Percentiles rank a stretch among this genome's conserved stretches.
Conservation (phyloP, 1,140 invertebrate species). For the Theocolax elegans region DNA sequence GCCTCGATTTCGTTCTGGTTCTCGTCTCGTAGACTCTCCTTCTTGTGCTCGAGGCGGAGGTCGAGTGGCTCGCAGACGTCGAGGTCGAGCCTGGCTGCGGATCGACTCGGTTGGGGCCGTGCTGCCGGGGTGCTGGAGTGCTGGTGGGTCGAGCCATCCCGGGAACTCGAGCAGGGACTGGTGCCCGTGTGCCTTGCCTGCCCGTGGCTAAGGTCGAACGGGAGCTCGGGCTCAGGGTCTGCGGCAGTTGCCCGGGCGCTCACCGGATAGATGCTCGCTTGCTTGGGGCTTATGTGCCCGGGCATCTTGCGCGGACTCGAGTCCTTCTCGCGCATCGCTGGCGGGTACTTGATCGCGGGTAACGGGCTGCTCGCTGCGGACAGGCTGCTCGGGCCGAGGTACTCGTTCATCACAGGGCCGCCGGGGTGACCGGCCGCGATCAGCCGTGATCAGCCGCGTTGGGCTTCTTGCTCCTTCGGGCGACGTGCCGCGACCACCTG, state of each 20-base stretch:
- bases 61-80: conserved; percentile 78
- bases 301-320: conserved; percentile 81
- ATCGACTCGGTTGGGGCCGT: conserved; percentile 55
- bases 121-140: conserved; percentile 63
- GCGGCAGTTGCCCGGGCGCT: conserved; percentile 61
- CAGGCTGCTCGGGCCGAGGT: conserved; percentile 61
- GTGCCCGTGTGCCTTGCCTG: conserved; percentile 54
- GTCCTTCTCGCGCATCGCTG: conserved; percentile 82
- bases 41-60: conserved; percentile 84
- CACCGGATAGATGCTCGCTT: conserved; percentile 77
- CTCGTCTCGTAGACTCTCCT: conserved; percentile 77
- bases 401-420: conserved; percentile 65
- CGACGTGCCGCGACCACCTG: conserved; percentile 43
- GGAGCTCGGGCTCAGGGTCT: conserved; percentile 67
- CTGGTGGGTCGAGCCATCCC: conserved; percentile 43
- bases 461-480: conserved; percentile 39
- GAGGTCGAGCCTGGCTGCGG: conserved; percentile 43
- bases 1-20: conserved; percentile 70
- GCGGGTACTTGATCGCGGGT: conserved; percentile 53
- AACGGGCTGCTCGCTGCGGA: conserved; percentile 50
- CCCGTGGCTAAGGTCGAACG: conserved; percentile 71
- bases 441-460: conserved; percentile 47
- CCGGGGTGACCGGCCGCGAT: conserved; percentile 21
- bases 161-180: conserved; percentile 48
- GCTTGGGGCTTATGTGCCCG: conserved; percentile 76